A percentile compares a stretch with the other conserved stretches of the same genome.
Evolutionary conservation across 2,888 invertebrate species (phyloP).

Genomic region (Tanytarsus gracilentus): DNA sequence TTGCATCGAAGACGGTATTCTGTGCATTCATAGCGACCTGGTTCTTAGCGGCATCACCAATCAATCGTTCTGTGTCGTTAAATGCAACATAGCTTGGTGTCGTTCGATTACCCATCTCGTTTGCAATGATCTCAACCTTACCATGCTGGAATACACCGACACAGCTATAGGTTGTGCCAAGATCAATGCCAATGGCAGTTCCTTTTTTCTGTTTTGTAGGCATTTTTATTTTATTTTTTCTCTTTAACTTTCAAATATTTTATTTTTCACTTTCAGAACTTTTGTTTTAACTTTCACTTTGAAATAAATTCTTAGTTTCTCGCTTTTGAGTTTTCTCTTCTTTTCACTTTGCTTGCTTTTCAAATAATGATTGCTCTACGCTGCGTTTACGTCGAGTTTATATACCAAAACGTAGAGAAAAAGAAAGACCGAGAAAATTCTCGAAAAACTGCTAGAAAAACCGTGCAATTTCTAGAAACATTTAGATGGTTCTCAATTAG

Average conservation of each 20-base stretch:
- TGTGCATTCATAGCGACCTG: constrained; percentile 74
- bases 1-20: constrained; percentile 75
- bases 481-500: background rate
- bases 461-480: background rate
- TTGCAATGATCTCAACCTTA: constrained; percentile 76
- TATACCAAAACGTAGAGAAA: constrained; percentile 5
- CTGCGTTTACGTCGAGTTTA: background rate
- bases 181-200: constrained; percentile 65
- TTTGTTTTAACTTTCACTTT: background rate
- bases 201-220: background rate
- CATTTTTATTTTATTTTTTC: background rate
- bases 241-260: background rate
- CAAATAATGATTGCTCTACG: background rate
- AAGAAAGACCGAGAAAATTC: background rate
- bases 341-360: background rate
- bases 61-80: constrained; percentile 71
- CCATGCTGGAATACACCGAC: constrained; percentile 79
- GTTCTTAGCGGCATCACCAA: constrained; percentile 81
- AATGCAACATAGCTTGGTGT: constrained; percentile 84
- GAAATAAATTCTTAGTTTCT: too few species aligned
- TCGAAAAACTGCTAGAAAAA: background rate
- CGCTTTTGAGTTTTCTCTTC: background rate
- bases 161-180: constrained; percentile 82
- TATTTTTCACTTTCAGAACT: background rate
- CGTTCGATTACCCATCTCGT: constrained; percentile 80